Percentiles rank a stretch among this genome's conserved stretches.
Conservation (phyloP, 2,888 invertebrate species). For the Petrolisthes cinctipes region DNA sequence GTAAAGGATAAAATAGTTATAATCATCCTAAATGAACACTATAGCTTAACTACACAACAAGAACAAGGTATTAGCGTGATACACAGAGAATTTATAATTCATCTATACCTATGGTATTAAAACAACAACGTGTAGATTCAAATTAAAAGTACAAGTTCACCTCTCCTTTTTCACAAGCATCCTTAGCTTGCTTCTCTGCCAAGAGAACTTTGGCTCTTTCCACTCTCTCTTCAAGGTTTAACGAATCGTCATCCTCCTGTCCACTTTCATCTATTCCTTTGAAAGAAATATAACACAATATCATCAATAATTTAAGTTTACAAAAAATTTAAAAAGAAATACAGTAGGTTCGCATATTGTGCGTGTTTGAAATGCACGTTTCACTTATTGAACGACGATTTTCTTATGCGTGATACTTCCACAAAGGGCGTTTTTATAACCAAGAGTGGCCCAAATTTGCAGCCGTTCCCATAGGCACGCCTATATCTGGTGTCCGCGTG, state of each 20-base stretch:
- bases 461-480: too few relatives aligned
- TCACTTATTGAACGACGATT: too few relatives aligned
- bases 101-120: neutral
- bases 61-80: neutral
- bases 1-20: neutral
- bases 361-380: too few relatives aligned
- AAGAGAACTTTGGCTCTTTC: constrained; percentile 39
- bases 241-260: neutral
- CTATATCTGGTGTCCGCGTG: too few relatives aligned
- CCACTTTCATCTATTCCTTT: neutral
- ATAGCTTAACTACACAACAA: neutral
- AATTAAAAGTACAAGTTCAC: constrained; percentile 12
- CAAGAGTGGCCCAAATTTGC: too few relatives aligned
- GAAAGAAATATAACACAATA: too few relatives aligned
- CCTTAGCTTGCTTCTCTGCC: constrained; percentile 35
- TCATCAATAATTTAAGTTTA: too few relatives aligned
- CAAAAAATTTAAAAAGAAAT: too few relatives aligned
- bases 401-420: too few relatives aligned
- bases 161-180: constrained; percentile 25
- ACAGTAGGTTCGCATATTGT: too few relatives aligned
- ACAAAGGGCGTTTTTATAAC: too few relatives aligned
- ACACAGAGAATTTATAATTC: neutral
- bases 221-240: constrained; percentile 24
- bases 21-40: neutral
- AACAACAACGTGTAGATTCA: neutral